phyloP scores from a whole-genome alignment of 2,797 vertebrate species.

The Karalla daura region DNA sequence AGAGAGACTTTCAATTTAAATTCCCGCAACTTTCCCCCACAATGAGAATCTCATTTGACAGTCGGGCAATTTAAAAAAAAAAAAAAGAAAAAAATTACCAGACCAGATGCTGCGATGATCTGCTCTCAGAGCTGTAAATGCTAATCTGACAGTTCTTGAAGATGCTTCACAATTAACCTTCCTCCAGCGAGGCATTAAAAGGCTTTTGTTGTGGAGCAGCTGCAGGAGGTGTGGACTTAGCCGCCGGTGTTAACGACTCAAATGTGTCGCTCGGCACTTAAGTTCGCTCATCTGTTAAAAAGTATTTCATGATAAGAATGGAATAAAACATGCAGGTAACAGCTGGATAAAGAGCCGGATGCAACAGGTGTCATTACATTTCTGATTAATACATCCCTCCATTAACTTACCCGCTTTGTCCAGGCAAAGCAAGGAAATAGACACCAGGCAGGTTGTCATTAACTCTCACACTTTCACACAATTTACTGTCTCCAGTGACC shows the following conservation, averaged over 20 bases:
- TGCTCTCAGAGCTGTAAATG: not conserved
- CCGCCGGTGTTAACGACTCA: slow-evolving; percentile 2
- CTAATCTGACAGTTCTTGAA: not conserved
- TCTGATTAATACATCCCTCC: too few species aligned
- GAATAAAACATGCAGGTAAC: not conserved
- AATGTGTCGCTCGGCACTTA: not conserved
- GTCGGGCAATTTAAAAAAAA: not conserved
- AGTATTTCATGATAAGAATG: not conserved
- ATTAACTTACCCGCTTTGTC: too few species aligned
- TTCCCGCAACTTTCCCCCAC: not conserved
- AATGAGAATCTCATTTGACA: not conserved
- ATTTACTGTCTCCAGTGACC: too few species aligned
- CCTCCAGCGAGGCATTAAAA: slow-evolving; percentile 12
- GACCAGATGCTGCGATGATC: not conserved
- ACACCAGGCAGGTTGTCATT: too few species aligned
- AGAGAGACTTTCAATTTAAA: too few species aligned
- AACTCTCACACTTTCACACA: too few species aligned
- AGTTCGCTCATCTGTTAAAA: not conserved
- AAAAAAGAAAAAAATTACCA: too few species aligned
- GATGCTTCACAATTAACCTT: not conserved
- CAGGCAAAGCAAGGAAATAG: too few species aligned
- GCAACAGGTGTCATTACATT: not conserved
- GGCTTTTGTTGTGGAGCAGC: slow-evolving; percentile 11
- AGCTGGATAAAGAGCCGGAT: not conserved
- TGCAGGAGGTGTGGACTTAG: not conserved